Base-by-base conservation (phyloP, 1,140 invertebrate genomes). In the Heliconius congener region DNA sequence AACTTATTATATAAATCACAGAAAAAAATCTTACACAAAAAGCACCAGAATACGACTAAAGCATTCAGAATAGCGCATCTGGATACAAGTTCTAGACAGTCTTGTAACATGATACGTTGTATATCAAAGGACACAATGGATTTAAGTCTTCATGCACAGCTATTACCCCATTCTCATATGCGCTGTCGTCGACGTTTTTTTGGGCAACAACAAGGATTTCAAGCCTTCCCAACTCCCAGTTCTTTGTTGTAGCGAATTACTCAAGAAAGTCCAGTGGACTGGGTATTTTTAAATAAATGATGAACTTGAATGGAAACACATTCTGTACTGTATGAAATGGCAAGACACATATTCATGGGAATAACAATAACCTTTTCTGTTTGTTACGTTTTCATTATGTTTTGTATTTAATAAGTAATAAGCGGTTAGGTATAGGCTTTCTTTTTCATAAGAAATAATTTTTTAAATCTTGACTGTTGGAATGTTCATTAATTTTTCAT, bases 71-170 rank as follows among this genome's bases (percentile, higher is more conserved):
- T 83, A 82, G 80, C 83, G 82, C 83, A 86, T 86, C 81, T 82
- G 85, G 82, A 85, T 84, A 78, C 80, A 83, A 87, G 80, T 86
- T 81, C 81, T 84, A 86, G 80, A 80, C 84, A 82, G 82, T 82
- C 73, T 85, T 85, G 83, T 90, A 85, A 87, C 87, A 76, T 79
- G 84, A 86, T 88, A 86, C 83, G 83, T 84, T 85, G 85, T 87
- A 85, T 86, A 84, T 87, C 79, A 83, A 80, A 81, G 83, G 79
- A 77, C 80, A 85, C 84, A 85, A 85, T 82, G 78, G 77, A 66
- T 80, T 83, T 80, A 55, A 77, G 82, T 81, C 84, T 80, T 77
- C 76, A 76, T 82, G 81, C 79, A 77, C 66, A 79, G 81, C 84
- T 81, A 84, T 86, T 86, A 86, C 80, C 77, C 81, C 80, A 81